Evolutionary conservation across 2,888 invertebrate genomes (phyloP).

Genomic region (Cataglyphis albicans): DNA sequence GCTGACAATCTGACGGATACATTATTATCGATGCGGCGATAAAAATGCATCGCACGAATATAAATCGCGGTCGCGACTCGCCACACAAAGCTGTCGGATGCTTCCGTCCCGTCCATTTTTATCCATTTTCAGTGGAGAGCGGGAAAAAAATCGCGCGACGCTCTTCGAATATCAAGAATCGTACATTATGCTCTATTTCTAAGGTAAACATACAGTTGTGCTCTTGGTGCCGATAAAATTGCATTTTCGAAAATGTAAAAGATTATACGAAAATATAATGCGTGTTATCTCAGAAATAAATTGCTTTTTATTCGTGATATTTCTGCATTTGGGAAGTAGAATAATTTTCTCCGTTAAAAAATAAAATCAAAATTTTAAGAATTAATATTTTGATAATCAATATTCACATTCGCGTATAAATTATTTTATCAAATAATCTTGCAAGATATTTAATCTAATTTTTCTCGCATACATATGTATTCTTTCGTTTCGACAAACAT

Average conservation of each 20-base stretch:
- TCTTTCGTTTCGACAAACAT: background rate
- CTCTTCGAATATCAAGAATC: conserved; percentile 38
- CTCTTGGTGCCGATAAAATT: conserved; percentile 31
- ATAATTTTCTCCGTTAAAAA: background rate
- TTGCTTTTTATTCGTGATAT: background rate
- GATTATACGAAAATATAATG: conserved; percentile 9
- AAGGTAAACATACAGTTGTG: conserved; percentile 34
- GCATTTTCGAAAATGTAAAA: background rate
- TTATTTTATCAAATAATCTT: conserved; percentile 1
- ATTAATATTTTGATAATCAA: background rate
- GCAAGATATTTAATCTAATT: background rate
- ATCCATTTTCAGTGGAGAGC: conserved; percentile 52
- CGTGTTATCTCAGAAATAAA: background rate
- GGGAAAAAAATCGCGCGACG: conserved; percentile 53
- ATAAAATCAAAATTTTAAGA: background rate
- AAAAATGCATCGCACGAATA: conserved; percentile 52
- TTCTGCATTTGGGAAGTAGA: background rate
- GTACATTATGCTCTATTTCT: conserved; percentile 44
- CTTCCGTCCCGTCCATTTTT: conserved; percentile 54
- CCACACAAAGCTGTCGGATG: conserved; percentile 47
- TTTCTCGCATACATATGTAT: background rate
- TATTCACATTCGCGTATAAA: background rate
- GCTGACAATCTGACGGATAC: conserved; percentile 53
- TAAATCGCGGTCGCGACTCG: conserved; percentile 54
- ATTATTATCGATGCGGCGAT: conserved; percentile 57